Base-by-base conservation (phyloP, 2,888 invertebrate genomes). In the Xanthorhoe designata region DNA sequence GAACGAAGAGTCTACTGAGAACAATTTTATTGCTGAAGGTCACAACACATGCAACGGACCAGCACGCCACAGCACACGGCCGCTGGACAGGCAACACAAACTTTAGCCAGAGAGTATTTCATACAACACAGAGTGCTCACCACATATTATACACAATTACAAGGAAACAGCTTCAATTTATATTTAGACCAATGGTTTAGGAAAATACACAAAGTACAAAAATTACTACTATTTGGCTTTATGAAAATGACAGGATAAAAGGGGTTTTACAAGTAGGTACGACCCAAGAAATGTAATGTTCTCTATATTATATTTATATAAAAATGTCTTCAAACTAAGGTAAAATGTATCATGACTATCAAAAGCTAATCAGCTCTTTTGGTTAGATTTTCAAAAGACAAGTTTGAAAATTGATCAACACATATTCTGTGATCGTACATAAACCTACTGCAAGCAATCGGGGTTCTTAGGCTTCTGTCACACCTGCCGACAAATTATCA, bases 1-100 rank as follows among this genome's bases (percentile, higher is more conserved):
- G 76, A 83, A 81, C 83, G 77, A 83, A 81, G 78, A 81, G 75
- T 80, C 77, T 78, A 78, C 76, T 74, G 78, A 73, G 75, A 75
- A 84, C 82, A 83, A 85, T 90, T 61, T 69, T 90, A 90, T 90
- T 91, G 90, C 89, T 90, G 88, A 77, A 78, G 80, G 82, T 89
- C 88, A 90, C 90, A 89, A 77, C 75, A 69, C 75, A 69, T 72
- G 65, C 70, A 65, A 57, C 64, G 66, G 62, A 32, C 71, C 64
- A 47, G 32, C 13, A 3, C 13, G 38, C 13, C 13, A 2, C 38
- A 71, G 66, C 69, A 65, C 68, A 74, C 71, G 67, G 74, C 74
- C 79, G 70, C 76, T 77, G 75, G 77, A 77, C 77, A 72, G 74
- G 74, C 78, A 76, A 77, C 72, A 79, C 66, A 57, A 64, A 59